Evolutionary conservation across 2,113 vertebrate genomes (phyloP), one percentile per base, ranked within the genome.

Genomic region (Siniperca chuatsi): DNA sequence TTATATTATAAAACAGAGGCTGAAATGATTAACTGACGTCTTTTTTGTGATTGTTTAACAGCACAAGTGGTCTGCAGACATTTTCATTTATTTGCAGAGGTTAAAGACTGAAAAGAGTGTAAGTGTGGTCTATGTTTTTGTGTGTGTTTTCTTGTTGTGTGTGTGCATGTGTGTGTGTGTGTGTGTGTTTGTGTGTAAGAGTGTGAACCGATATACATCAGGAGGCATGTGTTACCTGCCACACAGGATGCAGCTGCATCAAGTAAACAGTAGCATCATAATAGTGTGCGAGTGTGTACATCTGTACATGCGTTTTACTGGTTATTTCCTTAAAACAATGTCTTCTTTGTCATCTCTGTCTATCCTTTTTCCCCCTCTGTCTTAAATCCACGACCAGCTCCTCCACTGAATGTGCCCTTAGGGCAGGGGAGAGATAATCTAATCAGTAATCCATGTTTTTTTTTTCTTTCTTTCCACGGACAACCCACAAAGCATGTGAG

Each of bases 181-280:
- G 76, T 83, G 64, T 73, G 21, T 76, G 35, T 74, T 33, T 46
- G 35, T 57, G 54, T 81, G 46, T 48, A 77, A 79, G 78, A 23
- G 60, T 76, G 57, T 48, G 71, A 79, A 33, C 33, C 10, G 52
- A 72, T 74, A 58, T 57, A 57, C 54, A 82, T 61, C 52, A 69
- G 57, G 21, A 77, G 40, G 64, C 73, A 68, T 86, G 79, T 88
- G 83, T 75, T 87, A 87, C 83, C 86, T 89, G 80, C 89, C 64
- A 75, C 82, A 94, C 91, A 94, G 94, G 94, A 95, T 84, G 91
- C 94, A 95, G 92, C 91, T 93, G 94, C 88, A 82, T 76, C 70
- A 46, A 87, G 79, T 88, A 83, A 88, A 93, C 86, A 90, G 79
- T 62, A 75, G 72, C 61, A 84, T 72, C 57, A 83, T 70, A 69